phyloP scores from a whole-genome alignment of 2,888 invertebrate genomes.

The Drosophila aldrichi region DNA sequence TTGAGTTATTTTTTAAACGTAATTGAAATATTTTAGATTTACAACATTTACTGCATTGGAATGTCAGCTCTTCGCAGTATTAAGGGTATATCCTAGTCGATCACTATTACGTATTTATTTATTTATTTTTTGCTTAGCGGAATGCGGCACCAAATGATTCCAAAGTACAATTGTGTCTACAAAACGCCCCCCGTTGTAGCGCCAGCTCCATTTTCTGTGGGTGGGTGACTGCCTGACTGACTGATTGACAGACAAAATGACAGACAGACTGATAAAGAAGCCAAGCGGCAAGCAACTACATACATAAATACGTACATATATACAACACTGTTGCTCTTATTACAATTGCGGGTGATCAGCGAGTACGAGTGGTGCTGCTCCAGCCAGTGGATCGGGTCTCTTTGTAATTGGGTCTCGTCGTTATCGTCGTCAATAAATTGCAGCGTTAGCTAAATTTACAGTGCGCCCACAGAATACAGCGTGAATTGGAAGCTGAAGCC shows the following conservation, averaged over 20 bases:
- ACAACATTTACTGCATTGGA: too few species aligned
- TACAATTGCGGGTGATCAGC: background rate
- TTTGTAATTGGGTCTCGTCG: slow-evolving; percentile 65
- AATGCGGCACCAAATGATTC: slow-evolving; percentile 54
- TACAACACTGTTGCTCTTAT: slow-evolving; percentile 6
- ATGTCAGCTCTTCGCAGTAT: background rate
- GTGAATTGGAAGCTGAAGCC: slow-evolving; percentile 3
- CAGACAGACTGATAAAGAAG: slow-evolving; percentile 17
- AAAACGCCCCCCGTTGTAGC: slow-evolving; percentile 41
- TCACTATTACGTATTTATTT: slow-evolving; percentile 11
- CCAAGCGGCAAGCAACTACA: slow-evolving; percentile 38
- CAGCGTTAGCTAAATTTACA: slow-evolving; percentile 55
- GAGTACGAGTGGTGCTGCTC: slow-evolving; percentile 20
- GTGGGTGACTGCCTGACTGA: slow-evolving; percentile 39
- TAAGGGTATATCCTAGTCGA: background rate
- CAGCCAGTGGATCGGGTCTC: slow-evolving; percentile 47
- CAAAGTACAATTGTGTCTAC: slow-evolving; percentile 64
- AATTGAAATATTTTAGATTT: background rate
- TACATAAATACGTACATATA: background rate
- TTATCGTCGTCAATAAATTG: slow-evolving; percentile 61
- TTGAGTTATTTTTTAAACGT: too few species aligned
- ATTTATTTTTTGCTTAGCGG: slow-evolving; percentile 23
- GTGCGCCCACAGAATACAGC: slow-evolving; percentile 45
- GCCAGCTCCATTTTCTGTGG: slow-evolving; percentile 42
- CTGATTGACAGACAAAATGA: slow-evolving; percentile 9